Base-by-base conservation (phyloP, 2,888 invertebrate species). In the Tetragonula carbonaria region DNA sequence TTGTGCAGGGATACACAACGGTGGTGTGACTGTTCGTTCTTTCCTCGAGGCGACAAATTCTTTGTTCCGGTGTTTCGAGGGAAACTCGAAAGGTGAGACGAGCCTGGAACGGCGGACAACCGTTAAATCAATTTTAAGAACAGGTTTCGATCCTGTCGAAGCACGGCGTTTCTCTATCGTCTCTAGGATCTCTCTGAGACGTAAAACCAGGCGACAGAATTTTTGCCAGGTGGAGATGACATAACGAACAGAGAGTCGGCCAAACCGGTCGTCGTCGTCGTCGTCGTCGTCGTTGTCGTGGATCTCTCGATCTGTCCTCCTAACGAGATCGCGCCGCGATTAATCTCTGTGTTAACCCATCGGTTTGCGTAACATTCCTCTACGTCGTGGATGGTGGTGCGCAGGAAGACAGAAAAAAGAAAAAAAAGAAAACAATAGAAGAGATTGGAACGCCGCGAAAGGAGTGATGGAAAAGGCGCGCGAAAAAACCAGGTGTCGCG, bases 401-500 rank as follows among this genome's bases (percentile, higher is more conserved):
- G 18, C 50, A 18, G 16, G 0, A 23, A 68, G 18, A 28, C 13
- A 14, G 33, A 6, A 6, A 8, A 45, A 38, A 38, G 0, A 38
- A 38, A 8, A 38, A 38, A 38, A 38, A 8, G 45, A 45, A 45
- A 8, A 45, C 33, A 45, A 45, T 45, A 8, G 8, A 33, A 45
- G 62, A 50, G 57, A 16, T n/a, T 18, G 21, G 33, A 33, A 28
- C 0, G 50, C 45, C 3, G 14, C 21, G 59, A 8, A 33, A 14
- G 6, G 23, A 45, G 45, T 45, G 45, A 3, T 51, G 82, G 45
- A 74, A 70, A 82, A 68, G 70, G 86, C 89, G 90, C 88, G 90
- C 87, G 90, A 89, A 3, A 28, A 33, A 91, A 91, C 91, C 93
- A 92, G 92, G 93, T 93, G 93, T 80, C 89, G 90, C 88, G 87